phyloP scores from a whole-genome alignment of 2,888 invertebrate genomes.

The Augochlorella aurata region DNA sequence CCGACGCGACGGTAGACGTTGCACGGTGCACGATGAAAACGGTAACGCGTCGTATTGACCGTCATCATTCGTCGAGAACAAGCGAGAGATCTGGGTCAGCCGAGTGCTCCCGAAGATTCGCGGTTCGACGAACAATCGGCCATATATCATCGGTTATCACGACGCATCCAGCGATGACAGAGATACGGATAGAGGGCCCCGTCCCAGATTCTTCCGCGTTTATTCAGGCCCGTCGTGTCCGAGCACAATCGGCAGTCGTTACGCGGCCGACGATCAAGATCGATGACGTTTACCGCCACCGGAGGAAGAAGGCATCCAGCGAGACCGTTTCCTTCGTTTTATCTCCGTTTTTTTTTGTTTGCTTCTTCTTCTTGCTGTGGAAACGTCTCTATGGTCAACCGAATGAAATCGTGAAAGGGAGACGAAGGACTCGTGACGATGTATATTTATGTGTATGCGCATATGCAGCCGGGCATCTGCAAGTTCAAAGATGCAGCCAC shows the following conservation, averaged over 20 bases:
- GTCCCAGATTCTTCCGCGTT: constrained; percentile 54
- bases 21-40: constrained; percentile 7
- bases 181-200: constrained; percentile 39
- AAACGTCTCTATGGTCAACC: constrained; percentile 34
- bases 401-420: constrained; percentile 12
- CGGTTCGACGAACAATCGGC: constrained; percentile 51
- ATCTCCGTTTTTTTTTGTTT: too few species aligned
- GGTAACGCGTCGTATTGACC: constrained; percentile 38
- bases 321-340: constrained; percentile 6
- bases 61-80: constrained; percentile 4
- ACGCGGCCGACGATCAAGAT: constrained; percentile 45
- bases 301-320: constrained; percentile 22
- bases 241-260: constrained; percentile 57
- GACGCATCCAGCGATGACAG: constrained; percentile 45
- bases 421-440: constrained; percentile 21
- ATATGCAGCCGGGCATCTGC: constrained; percentile 31
- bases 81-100: constrained; percentile 42
- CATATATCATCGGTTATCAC: constrained; percentile 56
- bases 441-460: constrained; percentile 39
- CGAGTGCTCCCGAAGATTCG: constrained; percentile 30
- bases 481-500: not conserved
- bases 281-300: constrained; percentile 31
- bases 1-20: too few species aligned
- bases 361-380: not conserved
- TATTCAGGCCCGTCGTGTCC: constrained; percentile 19